These are phyloP conservation scores for Escarpia spicata DNA, from an alignment of 2,888 invertebrate species.

Conservation along the genomic window DNA sequence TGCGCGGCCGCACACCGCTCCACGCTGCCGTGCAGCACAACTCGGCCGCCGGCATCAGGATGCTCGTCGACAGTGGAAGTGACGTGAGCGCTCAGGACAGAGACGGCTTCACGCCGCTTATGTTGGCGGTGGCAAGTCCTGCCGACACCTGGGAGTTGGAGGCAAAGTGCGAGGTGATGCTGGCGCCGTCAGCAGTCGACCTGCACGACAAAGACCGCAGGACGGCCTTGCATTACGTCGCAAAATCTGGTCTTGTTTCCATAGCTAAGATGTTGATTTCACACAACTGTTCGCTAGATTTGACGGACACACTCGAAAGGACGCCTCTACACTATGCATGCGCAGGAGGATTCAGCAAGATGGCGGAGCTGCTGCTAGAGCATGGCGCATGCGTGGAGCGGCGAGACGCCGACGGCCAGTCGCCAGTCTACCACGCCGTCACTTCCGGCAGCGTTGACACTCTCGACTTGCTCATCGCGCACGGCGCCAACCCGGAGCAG, in stretches of 20 bases:
- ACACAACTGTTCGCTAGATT: not conserved
- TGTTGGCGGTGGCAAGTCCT: not conserved
- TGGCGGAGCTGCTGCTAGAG: not conserved
- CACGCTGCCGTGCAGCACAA: not conserved
- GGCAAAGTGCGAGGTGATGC: not conserved
- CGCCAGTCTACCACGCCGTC: constrained; percentile 8
- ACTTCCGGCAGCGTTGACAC: constrained; percentile 18
- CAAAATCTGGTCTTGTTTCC: not conserved
- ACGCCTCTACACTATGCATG: not conserved
- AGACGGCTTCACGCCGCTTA: not conserved
- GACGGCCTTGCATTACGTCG: not conserved
- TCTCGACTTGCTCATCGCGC: constrained; percentile 17
- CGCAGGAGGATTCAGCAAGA: not conserved
- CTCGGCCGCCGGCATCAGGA: not conserved
- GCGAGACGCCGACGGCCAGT: not conserved
- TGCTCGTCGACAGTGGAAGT: not conserved
- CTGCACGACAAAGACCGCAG: not conserved
- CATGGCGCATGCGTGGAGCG: not conserved
- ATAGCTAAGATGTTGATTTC: not conserved
- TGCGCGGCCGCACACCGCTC: constrained; percentile 17
- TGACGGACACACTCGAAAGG: not conserved
- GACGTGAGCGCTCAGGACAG: constrained; percentile 5
- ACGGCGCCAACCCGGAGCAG: constrained; percentile 21
- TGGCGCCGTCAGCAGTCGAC: not conserved
- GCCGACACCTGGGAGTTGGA: not conserved